Conservation (phyloP, 2,797 vertebrate species). For the Eulemur mongoz region DNA sequence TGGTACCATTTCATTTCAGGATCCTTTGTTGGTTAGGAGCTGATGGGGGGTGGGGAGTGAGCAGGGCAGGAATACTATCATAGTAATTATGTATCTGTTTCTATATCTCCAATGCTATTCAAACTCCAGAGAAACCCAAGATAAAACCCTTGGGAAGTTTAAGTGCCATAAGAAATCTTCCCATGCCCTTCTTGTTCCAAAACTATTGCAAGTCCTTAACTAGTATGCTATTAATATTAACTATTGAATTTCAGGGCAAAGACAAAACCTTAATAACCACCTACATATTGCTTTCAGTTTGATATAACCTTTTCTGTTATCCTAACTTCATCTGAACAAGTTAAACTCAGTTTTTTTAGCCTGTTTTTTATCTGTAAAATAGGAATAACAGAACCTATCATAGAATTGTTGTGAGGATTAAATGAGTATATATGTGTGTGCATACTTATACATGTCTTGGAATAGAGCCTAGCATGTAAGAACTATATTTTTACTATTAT, state of each 20-base stretch:
- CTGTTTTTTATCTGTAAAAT: background rate
- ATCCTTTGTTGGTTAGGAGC: background rate
- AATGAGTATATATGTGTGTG: background rate
- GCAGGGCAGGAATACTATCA: background rate
- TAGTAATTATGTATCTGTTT: background rate
- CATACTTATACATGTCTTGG: background rate
- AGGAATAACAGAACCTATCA: background rate
- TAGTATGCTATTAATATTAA: background rate
- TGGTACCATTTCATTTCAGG: background rate
- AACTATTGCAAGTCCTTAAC: background rate
- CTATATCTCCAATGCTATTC: background rate
- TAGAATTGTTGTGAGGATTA: background rate
- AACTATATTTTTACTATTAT: background rate
- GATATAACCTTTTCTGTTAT: background rate
- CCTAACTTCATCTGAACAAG: background rate
- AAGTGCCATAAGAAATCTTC: background rate
- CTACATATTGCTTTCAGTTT: background rate
- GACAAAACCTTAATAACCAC: background rate
- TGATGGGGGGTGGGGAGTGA: background rate
- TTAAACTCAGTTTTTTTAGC: background rate
- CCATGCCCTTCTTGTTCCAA: background rate
- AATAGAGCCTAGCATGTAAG: background rate
- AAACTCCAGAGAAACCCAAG: background rate
- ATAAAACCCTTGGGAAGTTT: background rate
- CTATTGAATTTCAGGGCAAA: background rate